Base-by-base conservation (phyloP, 2,888 invertebrate species). In the Callimorpha dominula region DNA sequence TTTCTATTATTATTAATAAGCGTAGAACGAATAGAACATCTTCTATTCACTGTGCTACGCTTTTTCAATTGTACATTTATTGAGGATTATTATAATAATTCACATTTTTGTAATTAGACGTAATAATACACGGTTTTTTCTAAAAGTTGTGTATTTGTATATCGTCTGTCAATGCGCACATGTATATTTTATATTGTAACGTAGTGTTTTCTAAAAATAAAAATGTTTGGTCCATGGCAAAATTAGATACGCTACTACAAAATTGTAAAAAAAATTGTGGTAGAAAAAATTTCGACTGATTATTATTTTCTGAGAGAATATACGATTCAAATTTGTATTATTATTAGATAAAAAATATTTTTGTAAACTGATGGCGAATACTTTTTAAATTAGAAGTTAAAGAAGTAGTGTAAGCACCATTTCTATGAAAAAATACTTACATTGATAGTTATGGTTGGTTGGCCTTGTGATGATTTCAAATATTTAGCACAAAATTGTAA, bases 31-130 rank as follows among this genome's bases (percentile, higher is more conserved):
- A 87, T 91, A 91, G 88, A 87, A 81, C 40, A 52, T 69, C 70
- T 78, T 82, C 90, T 91, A 91, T 92, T 90, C 87, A 84, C 67
- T 73, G 69, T 73, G 85, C 72, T 82, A 90, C 89, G 87, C 86
- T 87, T 86, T 81, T 81, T 73, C 74, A 80, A 86, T 82, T 87
- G 87, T 86, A 85, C 78, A 86, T 83, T 85, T 83, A 79, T 81
- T 76, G 68, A 66, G 78, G 81, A 77, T 81, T 83, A 80, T 78
- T 76, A 73, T 74, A 81, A 77, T 79, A 79, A 74, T 84, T 78
- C 77, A 70, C 70, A 73, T 77, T 82, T 81, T 82, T 81, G 78
- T 81, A 82, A 82, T 84, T 77, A 80, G 81, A 80, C 83, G 81
- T 82, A 81, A 84, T 86, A 80, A 84, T 79, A 82, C 81, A 83